phyloP scores from a whole-genome alignment of 1,140 invertebrate species.

The Zaprionus ghesquierei region DNA sequence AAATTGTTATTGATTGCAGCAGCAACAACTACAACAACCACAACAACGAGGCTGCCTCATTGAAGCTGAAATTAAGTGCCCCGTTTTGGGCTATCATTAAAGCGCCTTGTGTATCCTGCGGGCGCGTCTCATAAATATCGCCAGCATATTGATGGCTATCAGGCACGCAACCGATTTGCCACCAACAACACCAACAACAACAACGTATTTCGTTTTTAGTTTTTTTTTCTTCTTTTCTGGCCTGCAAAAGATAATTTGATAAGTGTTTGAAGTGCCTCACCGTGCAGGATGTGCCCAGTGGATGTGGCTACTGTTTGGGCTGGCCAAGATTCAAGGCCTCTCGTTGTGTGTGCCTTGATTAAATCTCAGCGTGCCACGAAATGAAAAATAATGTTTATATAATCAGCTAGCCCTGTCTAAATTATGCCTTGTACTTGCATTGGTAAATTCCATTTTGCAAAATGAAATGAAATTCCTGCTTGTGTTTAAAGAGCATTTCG shows the following conservation, averaged over 20 bases:
- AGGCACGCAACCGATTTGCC: conserved; percentile 64
- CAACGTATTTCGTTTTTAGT: conserved; percentile 7
- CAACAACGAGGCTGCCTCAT: conserved; percentile 18
- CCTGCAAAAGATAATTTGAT: conserved; percentile 68
- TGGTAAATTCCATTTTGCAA: background rate
- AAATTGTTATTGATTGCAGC: conserved; percentile 74
- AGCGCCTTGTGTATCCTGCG: conserved; percentile 76
- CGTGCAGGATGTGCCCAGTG: conserved; percentile 38
- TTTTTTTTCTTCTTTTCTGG: conserved; percentile 16
- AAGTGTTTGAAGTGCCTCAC: no score
- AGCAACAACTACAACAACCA: background rate
- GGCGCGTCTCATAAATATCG: conserved; percentile 78
- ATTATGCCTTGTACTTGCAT: no score
- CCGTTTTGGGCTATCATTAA: conserved; percentile 78
- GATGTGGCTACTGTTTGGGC: conserved; percentile 57
- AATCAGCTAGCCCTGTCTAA: background rate
- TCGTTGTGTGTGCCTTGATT: conserved; percentile 7
- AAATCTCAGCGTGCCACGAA: conserved; percentile 3
- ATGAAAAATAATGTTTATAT: no score
- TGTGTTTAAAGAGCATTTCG: background rate
- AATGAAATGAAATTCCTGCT: background rate
- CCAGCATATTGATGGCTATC: conserved; percentile 78
- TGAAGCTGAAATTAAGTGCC: conserved; percentile 70
- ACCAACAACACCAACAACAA: conserved; percentile 18
- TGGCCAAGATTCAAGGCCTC: conserved; percentile 9